Base-by-base conservation (phyloP, 92 coral and sea anemone genomes). In the Desmophyllum pertusum region DNA sequence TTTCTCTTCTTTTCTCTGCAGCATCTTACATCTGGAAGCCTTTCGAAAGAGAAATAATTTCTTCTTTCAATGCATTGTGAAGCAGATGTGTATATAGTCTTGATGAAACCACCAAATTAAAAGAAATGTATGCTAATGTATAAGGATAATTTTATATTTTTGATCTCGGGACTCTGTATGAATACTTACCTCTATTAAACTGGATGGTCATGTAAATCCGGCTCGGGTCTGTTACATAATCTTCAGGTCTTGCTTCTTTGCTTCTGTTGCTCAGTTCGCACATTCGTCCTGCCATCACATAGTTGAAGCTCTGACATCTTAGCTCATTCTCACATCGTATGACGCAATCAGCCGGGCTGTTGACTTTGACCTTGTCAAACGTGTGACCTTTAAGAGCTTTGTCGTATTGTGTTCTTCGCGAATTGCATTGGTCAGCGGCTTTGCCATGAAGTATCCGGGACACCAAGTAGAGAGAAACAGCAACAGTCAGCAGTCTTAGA, bases 201-300 rank as follows among this genome's bases (percentile, higher is more conserved):
- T 37, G 11, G 0, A 18, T 1, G 4, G 73, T 78, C 73, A 78
- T 78, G 42, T 78, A 78, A 78, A 78, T 62, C n/a, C 73, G 38
- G 2, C 8, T 18, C 18, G 39, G 52, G 14, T 78, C 83, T 18
- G 40, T 43, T 5, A 25, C 40, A 31, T 41, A 79, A 33, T 43
- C 43, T 3, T 42, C 61, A 42, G 90, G 85, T 35, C 82, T 75
- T 33, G 85, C 69, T 35, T 86, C 90, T 43, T 82, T 76, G 40
- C 90, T 81, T 21, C 78, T 31, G 90, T 81, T 90, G 51, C 86
- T 86, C 27, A 90, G 72, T 64, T 90, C 93, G 64, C 93, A 90
- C 30, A 81, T 35, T 0, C 66, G 55, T 21, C 64, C 71, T 4
- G 69, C 35, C 43, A 76, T 6, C 3, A 45, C 51, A 81, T 66